A percentile compares a stretch with the other conserved stretches of the same genome.
Evolutionary conservation across 2,113 vertebrate species (phyloP).

Genomic region (Microtus richardsoni): DNA sequence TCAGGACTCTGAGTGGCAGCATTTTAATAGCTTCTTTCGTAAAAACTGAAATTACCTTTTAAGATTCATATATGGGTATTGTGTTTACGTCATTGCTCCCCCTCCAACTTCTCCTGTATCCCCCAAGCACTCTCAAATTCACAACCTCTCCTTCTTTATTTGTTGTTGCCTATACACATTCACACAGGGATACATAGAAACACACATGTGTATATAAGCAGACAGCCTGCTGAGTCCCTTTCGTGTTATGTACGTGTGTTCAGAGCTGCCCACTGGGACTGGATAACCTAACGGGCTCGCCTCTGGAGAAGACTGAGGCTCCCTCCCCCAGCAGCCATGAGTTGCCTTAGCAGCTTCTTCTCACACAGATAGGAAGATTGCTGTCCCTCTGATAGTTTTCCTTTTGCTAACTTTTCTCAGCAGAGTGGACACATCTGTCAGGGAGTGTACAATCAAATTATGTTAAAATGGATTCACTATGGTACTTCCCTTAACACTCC

Average conservation of each 20-base stretch:
- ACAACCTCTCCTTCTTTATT: background rate
- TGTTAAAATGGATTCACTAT: background rate
- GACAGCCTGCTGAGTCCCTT: background rate
- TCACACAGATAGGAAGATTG: background rate
- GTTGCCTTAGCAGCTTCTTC: background rate
- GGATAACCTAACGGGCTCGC: background rate
- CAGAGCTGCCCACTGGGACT: background rate
- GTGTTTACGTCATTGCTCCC: background rate
- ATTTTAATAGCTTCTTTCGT: conserved; percentile 7
- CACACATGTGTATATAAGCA: background rate
- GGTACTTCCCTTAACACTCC: background rate
- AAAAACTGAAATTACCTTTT: background rate
- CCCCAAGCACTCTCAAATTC: background rate
- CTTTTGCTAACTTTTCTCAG: conserved; percentile 22
- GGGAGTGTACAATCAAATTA: conserved; percentile 24
- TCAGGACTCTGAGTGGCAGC: conserved; percentile 31
- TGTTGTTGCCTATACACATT: background rate
- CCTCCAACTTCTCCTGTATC: background rate
- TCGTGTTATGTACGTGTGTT: background rate
- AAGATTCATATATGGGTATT: background rate
- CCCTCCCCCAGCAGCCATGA: background rate
- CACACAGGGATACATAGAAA: background rate
- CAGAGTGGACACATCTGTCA: conserved; percentile 19
- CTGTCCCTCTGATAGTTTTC: conserved; percentile 19
- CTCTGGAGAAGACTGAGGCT: background rate